phyloP scores from a whole-genome alignment of 2,888 invertebrate species.

The Aricia artaxerxes region DNA sequence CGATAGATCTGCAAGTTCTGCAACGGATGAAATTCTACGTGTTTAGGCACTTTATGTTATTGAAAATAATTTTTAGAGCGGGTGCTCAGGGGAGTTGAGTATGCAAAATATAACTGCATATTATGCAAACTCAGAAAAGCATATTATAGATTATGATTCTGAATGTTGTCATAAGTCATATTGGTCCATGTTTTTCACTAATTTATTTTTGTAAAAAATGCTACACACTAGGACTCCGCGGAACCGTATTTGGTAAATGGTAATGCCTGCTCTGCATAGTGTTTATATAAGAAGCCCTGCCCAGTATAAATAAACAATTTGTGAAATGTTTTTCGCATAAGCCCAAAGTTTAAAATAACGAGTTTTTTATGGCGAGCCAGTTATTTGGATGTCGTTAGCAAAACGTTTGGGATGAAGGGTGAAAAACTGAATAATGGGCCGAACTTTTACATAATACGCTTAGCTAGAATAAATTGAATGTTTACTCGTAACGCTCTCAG shows the following conservation, averaged over 20 bases:
- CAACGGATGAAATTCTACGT: no score
- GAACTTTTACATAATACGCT: neutral
- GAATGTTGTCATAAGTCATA: no score
- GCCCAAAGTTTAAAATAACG: conserved; percentile 9
- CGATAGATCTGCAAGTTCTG: no score
- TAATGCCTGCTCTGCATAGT: neutral
- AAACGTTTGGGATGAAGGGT: conserved; percentile 4
- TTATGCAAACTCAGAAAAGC: no score
- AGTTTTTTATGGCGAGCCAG: conserved; percentile 1
- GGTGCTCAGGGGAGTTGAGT: no score
- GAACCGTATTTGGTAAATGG: neutral
- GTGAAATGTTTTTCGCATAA: neutral
- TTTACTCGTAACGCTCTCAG: neutral
- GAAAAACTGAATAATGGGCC: neutral
- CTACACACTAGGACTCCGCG: no score
- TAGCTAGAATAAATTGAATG: neutral
- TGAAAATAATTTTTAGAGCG: no score
- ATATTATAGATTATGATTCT: no score
- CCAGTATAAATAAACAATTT: conserved; percentile 9
- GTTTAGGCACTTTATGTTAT: no score
- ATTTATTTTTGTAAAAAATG: no score
- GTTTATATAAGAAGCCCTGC: neutral
- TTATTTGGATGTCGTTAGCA: conserved; percentile 2
- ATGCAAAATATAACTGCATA: no score
- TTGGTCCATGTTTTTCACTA: no score